Conservation (phyloP, 2,797 vertebrate genomes). For the Picus viridis region DNA sequence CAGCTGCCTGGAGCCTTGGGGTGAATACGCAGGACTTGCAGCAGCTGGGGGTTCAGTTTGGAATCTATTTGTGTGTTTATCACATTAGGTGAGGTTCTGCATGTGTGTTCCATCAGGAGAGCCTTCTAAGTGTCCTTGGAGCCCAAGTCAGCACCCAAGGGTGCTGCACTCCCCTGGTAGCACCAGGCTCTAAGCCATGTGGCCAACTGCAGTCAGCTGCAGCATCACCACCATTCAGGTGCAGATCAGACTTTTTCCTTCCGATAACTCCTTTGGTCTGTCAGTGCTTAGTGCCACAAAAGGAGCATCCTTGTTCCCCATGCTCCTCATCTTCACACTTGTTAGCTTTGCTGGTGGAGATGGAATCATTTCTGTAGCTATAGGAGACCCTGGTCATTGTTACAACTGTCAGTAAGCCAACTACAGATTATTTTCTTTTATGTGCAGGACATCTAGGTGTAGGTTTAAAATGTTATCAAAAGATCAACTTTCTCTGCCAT, state of each 20-base stretch:
- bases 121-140: conserved; percentile 65
- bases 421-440: neutral
- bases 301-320: neutral
- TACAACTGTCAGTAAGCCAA: neutral
- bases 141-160: neutral
- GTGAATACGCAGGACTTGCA: neutral
- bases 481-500: conserved; percentile 1
- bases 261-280: neutral
- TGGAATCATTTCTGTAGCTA: neutral
- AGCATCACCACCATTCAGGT: neutral
- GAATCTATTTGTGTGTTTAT: neutral
- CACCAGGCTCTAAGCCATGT: rapidly evolving
- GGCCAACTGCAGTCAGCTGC: neutral
- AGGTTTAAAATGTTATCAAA: neutral
- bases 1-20: neutral
- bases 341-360: neutral
- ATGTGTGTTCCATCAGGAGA: conserved; percentile 31
- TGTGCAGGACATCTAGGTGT: neutral
- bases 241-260: neutral
- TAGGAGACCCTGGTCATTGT: neutral
- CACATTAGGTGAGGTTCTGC: conserved; percentile 28
- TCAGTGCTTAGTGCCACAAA: conserved; percentile 23
- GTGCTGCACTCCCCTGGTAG: neutral
- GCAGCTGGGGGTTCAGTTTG: conserved; percentile 38
- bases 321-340: neutral